These are phyloP conservation scores for Labeo calbasu DNA, from an alignment of 2,797 vertebrate genomes.

Conservation along the genomic window DNA sequence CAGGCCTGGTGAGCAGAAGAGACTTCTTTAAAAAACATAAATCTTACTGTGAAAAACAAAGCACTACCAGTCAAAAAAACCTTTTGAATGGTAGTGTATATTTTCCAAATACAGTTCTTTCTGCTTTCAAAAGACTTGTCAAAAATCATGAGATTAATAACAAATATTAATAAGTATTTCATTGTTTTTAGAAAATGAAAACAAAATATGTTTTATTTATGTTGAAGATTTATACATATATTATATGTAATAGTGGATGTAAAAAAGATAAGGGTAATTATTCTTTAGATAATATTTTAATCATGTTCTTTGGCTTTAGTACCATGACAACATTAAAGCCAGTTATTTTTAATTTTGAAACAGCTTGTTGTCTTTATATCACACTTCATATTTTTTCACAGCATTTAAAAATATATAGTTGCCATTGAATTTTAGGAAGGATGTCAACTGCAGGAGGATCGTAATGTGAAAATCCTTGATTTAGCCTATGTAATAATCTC, in stretches of 20 bases:
- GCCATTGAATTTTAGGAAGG: neutral
- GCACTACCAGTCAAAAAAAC: no score
- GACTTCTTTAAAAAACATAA: no score
- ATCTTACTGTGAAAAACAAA: no score
- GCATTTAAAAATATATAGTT: no score
- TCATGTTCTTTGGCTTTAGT: neutral
- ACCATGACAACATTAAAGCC: neutral
- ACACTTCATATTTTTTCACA: neutral
- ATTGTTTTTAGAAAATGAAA: neutral
- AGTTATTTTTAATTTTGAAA: neutral
- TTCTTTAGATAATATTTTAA: neutral
- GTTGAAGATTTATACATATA: neutral
- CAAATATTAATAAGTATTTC: neutral
- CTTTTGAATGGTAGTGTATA: no score
- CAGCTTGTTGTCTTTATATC: neutral
- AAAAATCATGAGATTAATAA: neutral
- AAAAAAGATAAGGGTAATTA: neutral
- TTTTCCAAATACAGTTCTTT: neutral
- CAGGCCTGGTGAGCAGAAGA: no score
- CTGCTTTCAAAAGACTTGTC: neutral
- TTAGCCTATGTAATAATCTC: neutral
- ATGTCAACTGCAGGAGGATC: neutral
- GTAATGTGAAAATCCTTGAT: neutral
- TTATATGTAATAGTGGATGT: neutral
- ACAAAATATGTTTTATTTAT: neutral